Percentiles rank a stretch among this genome's conserved stretches.
Evolutionary conservation across 1,140 invertebrate species (phyloP).

Genomic region (Fopius arisanus): DNA sequence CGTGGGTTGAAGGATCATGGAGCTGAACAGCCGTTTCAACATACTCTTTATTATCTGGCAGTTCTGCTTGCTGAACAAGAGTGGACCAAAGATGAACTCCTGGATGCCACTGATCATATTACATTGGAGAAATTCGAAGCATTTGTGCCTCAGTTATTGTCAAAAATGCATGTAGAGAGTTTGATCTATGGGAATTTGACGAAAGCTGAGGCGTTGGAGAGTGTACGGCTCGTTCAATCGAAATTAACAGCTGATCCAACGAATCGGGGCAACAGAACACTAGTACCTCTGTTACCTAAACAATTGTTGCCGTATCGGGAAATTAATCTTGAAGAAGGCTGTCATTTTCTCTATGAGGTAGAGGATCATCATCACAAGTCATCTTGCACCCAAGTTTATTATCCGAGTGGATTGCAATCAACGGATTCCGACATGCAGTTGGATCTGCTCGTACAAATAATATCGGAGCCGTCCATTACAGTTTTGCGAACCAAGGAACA

Average conservation of each 20-base stretch:
- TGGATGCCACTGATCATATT: constrained; percentile 79
- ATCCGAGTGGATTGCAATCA: constrained; percentile 85
- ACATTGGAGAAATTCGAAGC: constrained; percentile 76
- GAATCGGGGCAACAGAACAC: constrained; percentile 51
- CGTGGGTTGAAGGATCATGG: constrained; percentile 83
- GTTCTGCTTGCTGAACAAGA: constrained; percentile 83
- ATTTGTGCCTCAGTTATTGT: constrained; percentile 80
- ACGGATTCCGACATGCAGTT: constrained; percentile 83
- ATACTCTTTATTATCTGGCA: constrained; percentile 89
- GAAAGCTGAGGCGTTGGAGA: constrained; percentile 71
- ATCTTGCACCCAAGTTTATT: constrained; percentile 87
- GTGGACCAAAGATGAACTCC: constrained; percentile 89
- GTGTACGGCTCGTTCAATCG: constrained; percentile 76
- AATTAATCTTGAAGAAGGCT: constrained; percentile 82
- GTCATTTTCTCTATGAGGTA: constrained; percentile 77
- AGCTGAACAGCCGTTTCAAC: constrained; percentile 92
- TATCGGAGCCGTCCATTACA: constrained; percentile 91
- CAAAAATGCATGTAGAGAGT: constrained; percentile 83
- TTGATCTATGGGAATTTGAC: constrained; percentile 87
- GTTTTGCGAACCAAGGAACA: constrained; percentile 89
- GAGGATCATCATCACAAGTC: constrained; percentile 85
- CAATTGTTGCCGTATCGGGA: constrained; percentile 83
- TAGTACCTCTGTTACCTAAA: constrained; percentile 77
- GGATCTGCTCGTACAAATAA: constrained; percentile 87
- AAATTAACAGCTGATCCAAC: constrained; percentile 65